phyloP scores from a whole-genome alignment of 2,797 vertebrate genomes.

The Alcedo atthis region DNA sequence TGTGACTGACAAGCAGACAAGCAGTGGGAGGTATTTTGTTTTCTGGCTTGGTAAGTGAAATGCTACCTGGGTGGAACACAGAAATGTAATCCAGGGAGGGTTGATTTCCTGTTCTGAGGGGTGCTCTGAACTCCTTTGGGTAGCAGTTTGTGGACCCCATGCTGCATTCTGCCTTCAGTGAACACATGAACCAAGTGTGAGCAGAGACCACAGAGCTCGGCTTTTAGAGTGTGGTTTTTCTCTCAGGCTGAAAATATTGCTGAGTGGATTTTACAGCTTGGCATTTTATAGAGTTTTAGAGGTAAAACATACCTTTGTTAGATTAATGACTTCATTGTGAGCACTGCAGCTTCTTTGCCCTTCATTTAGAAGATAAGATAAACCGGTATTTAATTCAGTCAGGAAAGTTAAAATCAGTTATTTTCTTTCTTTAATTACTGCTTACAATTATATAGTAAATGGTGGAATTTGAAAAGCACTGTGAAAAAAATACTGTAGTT shows the following conservation, averaged over 20 bases:
- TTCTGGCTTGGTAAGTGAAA: not conserved
- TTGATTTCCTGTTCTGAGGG: not conserved
- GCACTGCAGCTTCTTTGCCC: not conserved
- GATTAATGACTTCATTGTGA: not conserved
- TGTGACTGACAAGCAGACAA: conserved; percentile 5
- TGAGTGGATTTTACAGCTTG: not conserved
- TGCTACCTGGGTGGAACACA: not conserved
- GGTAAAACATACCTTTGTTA: not conserved
- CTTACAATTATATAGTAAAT: not conserved
- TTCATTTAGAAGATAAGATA: not conserved
- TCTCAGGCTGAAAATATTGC: not conserved
- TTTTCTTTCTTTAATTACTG: conserved; percentile 5
- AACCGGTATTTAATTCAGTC: not conserved
- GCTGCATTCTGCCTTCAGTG: not conserved
- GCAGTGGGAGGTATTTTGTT: not conserved
- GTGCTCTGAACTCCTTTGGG: not conserved
- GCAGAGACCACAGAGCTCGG: not conserved
- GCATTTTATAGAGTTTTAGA: not conserved
- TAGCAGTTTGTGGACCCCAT: not conserved
- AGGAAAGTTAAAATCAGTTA: conserved; percentile 22
- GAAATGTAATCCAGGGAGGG: not conserved
- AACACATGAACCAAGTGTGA: not conserved
- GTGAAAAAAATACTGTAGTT: not conserved
- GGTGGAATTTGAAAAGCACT: not conserved
- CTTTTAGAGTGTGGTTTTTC: conserved; percentile 2